Evolutionary conservation across 1,140 invertebrate species (phyloP), one percentile per base, ranked within the genome.

Genomic region (Caenorhabditis latens): DNA sequence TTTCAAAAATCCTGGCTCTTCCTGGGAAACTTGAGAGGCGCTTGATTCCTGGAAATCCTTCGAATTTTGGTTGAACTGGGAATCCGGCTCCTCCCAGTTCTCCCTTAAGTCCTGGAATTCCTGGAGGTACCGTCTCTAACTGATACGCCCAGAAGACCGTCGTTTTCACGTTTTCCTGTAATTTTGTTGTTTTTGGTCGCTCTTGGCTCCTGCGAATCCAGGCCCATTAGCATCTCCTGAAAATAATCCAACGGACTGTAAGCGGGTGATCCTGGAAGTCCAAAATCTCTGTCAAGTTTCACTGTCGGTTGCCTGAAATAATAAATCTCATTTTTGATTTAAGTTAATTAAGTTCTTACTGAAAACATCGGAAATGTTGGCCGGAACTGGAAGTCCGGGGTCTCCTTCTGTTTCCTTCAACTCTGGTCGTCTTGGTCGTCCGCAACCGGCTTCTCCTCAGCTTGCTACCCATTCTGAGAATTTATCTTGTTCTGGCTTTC

Each of bases 61-160:
- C 58, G 84, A 84, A 91, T 86, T 95, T 95, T 90, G 93, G 48
- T 16, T 82, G 14, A 94, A 94, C 48, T 92, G 92, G 2, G 91
- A 89, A 82, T 82, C 79, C 86, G 58, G 14, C 58, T 42, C 89
- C 88, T 58, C 88, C 90, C 21, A 61, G 2, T 40, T 89, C 82
- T 75, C 91, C 91, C 84, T 87, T 87, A 32, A 84, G 43, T 82
- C 91, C 92, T 67, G 89, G 90, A 43, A 85, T 57, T 83, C 91
- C 91, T 48, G 89, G 84, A 9, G 48, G 19, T 61, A n/a, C 91
- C 91, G 32, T 84, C 86, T 55, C 83, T 86, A 50, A 87, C 90
- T 79, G 87, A 84, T 19, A 86, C 32, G 42, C 91, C 88, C 42
- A 75, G 53, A 16, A 85, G 87, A 43, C 88, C 90, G n/a, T 83